phyloP scores from a whole-genome alignment of 2,888 invertebrate genomes.

The Agelastica alni region DNA sequence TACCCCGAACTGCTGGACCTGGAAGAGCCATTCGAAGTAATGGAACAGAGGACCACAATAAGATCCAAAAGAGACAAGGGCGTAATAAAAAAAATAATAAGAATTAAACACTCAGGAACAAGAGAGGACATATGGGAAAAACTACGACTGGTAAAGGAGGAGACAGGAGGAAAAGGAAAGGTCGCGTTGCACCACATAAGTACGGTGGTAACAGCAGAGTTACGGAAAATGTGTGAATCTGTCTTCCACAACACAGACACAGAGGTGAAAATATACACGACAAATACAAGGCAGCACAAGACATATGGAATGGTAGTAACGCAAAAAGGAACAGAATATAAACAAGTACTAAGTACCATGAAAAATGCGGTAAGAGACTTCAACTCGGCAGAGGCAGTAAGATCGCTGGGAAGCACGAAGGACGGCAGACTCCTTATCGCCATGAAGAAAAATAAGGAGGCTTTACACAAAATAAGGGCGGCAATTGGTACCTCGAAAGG shows the following conservation, averaged over 20 bases:
- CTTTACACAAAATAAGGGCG: not conserved
- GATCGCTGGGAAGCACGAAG: not conserved
- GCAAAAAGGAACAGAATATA: not conserved
- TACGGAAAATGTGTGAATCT: not conserved
- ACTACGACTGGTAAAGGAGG: not conserved
- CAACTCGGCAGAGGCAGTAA: not conserved
- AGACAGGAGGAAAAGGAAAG: not conserved
- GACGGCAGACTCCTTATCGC: conserved; percentile 2
- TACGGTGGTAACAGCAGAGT: not conserved
- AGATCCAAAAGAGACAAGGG: not conserved
- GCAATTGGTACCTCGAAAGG: not conserved
- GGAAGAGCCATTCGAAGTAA: too few relatives aligned
- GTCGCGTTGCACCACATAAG: not conserved
- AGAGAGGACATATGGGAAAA: not conserved
- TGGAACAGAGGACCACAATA: not conserved
- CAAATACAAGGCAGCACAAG: not conserved
- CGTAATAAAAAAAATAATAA: not conserved
- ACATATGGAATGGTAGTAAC: too few relatives aligned
- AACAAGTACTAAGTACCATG: too few relatives aligned
- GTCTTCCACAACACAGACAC: not conserved
- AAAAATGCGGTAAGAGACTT: not conserved
- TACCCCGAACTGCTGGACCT: too few relatives aligned
- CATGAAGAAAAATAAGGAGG: not conserved
- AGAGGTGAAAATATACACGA: not conserved
- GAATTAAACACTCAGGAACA: not conserved